phyloP scores from a whole-genome alignment of 1,140 invertebrate genomes.

The Heliothis subflexa region DNA sequence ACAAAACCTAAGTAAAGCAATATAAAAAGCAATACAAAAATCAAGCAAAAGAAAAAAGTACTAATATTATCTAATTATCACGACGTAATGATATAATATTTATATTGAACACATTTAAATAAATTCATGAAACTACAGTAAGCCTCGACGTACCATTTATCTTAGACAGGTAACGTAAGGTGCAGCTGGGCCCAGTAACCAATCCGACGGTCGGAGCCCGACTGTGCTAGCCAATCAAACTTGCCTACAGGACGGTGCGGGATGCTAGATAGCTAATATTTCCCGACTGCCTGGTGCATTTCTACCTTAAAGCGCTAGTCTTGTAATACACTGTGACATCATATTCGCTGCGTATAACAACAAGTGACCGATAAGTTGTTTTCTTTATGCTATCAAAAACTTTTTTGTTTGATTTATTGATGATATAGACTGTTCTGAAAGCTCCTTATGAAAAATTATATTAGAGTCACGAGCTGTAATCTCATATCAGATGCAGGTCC shows the following conservation, averaged over 20 bases:
- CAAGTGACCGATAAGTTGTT: not conserved
- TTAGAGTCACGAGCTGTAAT: too few relatives aligned
- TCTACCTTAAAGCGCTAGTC: not conserved
- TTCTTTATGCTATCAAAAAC: too few relatives aligned
- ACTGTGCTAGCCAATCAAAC: slow-evolving; percentile 25
- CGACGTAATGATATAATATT: too few relatives aligned
- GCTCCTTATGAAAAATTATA: too few relatives aligned
- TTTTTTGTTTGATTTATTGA: too few relatives aligned
- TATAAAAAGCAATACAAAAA: not conserved
- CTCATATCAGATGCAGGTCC: too few relatives aligned
- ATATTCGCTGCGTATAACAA: slow-evolving; percentile 9
- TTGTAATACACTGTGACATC: not conserved
- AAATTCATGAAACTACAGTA: not conserved
- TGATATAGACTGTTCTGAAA: too few relatives aligned
- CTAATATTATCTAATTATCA: not conserved
- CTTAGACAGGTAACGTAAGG: not conserved
- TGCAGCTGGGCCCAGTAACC: slow-evolving; percentile 6
- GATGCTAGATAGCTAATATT: slow-evolving; percentile 12
- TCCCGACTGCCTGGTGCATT: not conserved
- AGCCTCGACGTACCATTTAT: slow-evolving; percentile 5
- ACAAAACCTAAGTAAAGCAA: too few relatives aligned
- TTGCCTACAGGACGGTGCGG: slow-evolving; percentile 9
- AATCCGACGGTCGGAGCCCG: slow-evolving; percentile 5
- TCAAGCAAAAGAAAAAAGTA: not conserved
- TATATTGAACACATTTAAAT: slow-evolving; percentile 3